A percentile compares a stretch with the other conserved stretches of the same genome.
These are phyloP conservation scores for Watsonalla cultraria DNA, from an alignment of 2,888 invertebrate species.

Conservation along the genomic window DNA sequence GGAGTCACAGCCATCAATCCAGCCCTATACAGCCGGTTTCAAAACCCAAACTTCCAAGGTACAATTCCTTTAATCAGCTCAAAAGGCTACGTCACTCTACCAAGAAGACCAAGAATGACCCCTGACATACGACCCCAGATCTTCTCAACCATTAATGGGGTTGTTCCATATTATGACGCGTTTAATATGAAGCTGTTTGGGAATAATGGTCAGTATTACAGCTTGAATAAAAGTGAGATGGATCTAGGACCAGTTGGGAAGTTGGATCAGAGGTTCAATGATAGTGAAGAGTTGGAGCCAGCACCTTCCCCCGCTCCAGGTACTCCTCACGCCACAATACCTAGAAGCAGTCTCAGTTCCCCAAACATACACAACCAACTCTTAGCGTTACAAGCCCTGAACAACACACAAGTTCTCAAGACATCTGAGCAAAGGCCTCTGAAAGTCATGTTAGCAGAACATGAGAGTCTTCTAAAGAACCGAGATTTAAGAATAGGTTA, in stretches of 20 bases:
- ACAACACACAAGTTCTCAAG: slow-evolving; percentile 38
- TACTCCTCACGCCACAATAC: slow-evolving; percentile 66
- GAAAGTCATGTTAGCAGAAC: slow-evolving; percentile 57
- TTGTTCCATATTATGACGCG: slow-evolving; percentile 85
- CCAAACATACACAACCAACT: slow-evolving; percentile 74
- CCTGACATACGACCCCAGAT: slow-evolving; percentile 69
- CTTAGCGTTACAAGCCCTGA: slow-evolving; percentile 61
- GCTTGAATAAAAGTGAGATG: slow-evolving; percentile 85
- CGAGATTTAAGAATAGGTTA: slow-evolving; percentile 51
- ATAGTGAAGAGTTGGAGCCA: slow-evolving; percentile 69
- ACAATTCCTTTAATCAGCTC: slow-evolving; percentile 79
- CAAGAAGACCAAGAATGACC: slow-evolving; percentile 85
- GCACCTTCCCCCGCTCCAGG: slow-evolving; percentile 75
- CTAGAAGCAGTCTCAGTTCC: slow-evolving; percentile 73
- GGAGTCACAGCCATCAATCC: slow-evolving; percentile 50
- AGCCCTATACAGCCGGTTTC: slow-evolving; percentile 65
- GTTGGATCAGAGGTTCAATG: slow-evolving; percentile 68
- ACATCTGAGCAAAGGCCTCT: slow-evolving; percentile 53
- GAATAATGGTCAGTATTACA: slow-evolving; percentile 86
- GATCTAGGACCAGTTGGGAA: slow-evolving; percentile 75
- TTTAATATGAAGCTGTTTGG: slow-evolving; percentile 91
- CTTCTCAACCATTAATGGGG: slow-evolving; percentile 64
- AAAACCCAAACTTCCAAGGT: slow-evolving; percentile 80
- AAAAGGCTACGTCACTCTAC: slow-evolving; percentile 91
- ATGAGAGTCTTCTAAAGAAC: slow-evolving; percentile 48